Conservation (phyloP, 2,888 invertebrate genomes). For the Colostygia pectinataria region DNA sequence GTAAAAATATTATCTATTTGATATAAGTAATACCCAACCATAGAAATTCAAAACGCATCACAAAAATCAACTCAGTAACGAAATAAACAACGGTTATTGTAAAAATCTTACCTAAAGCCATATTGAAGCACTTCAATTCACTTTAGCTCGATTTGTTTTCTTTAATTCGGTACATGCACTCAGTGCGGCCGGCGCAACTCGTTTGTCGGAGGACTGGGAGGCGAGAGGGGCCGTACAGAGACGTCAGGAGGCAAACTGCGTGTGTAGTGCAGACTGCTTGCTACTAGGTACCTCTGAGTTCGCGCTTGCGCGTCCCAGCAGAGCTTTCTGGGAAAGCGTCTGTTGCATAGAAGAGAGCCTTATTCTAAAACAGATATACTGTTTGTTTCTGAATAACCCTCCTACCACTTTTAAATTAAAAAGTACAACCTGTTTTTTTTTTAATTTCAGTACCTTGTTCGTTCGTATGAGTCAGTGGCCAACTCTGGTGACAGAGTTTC, state of each 20-base stretch:
- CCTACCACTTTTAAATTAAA: too few species aligned
- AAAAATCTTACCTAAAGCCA: conserved; percentile 1
- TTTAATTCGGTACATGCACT: background rate
- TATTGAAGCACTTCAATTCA: background rate
- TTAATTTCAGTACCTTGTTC: too few species aligned
- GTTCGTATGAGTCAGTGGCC: too few species aligned
- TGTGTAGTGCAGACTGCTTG: background rate
- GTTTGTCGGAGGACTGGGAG: background rate
- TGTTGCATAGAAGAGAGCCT: background rate
- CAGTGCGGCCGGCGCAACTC: background rate
- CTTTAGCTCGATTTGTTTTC: background rate
- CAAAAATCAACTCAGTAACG: background rate
- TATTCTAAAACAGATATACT: too few species aligned
- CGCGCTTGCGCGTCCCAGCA: conserved; percentile 1
- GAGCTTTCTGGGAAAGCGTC: too few species aligned
- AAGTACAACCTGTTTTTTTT: too few species aligned
- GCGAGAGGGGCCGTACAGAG: background rate
- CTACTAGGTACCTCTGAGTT: background rate
- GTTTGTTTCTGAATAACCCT: too few species aligned
- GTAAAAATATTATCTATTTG: background rate
- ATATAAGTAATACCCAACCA: too few species aligned
- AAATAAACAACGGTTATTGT: background rate
- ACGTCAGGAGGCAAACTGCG: background rate
- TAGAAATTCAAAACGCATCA: too few species aligned
- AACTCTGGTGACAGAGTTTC: too few species aligned